Conservation (phyloP, 2,797 vertebrate genomes). For the Lophotriccus pileatus region DNA sequence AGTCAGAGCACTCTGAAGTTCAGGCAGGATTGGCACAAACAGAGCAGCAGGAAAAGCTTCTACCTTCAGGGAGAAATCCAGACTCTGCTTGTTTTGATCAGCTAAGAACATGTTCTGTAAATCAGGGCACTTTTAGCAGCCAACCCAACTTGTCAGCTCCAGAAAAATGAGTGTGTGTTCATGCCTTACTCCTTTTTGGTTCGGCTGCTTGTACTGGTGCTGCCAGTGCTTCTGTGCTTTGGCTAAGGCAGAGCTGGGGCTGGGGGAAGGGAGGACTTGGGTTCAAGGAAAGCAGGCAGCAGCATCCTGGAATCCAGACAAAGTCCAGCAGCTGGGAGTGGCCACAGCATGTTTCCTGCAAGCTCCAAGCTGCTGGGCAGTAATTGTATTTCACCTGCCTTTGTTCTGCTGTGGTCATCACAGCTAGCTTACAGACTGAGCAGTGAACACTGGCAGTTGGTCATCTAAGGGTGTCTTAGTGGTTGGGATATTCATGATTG, state of each 20-base stretch:
- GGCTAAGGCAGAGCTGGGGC: background rate
- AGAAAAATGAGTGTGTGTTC: background rate
- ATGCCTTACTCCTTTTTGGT: background rate
- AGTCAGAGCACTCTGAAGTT: background rate
- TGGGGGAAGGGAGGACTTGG: background rate
- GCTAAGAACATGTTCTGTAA: background rate
- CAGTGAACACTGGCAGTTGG: background rate
- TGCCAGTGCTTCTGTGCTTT: background rate
- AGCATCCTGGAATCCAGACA: background rate
- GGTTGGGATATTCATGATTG: background rate
- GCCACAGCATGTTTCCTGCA: background rate
- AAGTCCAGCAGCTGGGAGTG: background rate
- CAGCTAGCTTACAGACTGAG: background rate
- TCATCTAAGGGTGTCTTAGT: background rate
- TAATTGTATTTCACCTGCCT: background rate
- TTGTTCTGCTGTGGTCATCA: background rate
- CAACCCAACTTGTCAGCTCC: background rate
- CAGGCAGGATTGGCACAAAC: background rate
- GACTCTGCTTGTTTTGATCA: constrained; percentile 4
- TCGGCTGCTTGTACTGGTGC: background rate
- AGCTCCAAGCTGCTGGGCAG: background rate
- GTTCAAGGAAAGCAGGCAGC: background rate
- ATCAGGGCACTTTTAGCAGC: background rate
- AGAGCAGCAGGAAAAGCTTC: background rate
- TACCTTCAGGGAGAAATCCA: background rate